Base-by-base conservation (phyloP, 2,113 vertebrate genomes). In the Psilopogon haemacephalus region DNA sequence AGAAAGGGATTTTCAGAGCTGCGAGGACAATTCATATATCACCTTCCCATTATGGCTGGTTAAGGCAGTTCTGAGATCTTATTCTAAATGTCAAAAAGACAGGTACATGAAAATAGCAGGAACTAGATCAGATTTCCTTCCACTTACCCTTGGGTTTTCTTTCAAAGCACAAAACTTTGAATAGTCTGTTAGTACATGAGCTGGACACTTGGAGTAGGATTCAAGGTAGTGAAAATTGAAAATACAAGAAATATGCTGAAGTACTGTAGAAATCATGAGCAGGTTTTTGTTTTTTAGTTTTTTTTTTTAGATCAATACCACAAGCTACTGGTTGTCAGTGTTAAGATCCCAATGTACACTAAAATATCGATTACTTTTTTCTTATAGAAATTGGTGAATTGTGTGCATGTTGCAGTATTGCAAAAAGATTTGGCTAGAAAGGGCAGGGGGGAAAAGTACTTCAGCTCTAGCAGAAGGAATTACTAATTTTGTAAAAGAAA, bases 261-360 rank as follows among this genome's bases (percentile, higher is more conserved):
- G 55, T 72, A 78, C 73, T 81, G 18, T 30, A 68, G 83, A 94
- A 96, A 86, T 92, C 80, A 86, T 42, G 40, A 91, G 12, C 58
- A 40, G 30, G 67, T 89, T 86, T 74, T 30, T 92, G 67, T 89
- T 86, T 78, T 86, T 24, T n/a, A 62, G 84, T n/a, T 88, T 30
- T 92, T 70, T 89, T 86, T 78, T 86, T 24, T n/a, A 62, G 84
- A 93, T 94, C 94, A 84, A 88, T 95, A 86, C 52, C 19, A 12
- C 76, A 68, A 77, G 68, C 76, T 84, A 72, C 56, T 56, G 54
- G 81, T 83, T 94, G 92, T 84, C 86, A 88, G 68, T 92, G 86
- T 65, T 84, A 73, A 83, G 84, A 82, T 88, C 86, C 88, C 76
- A 62, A 35, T 62, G 73, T 90, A 58, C 70, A 44, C 62, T 90